Evolutionary conservation across 1,140 invertebrate genomes (phyloP), one percentile per base, ranked within the genome.

Genomic region (Antheraea pernyi): DNA sequence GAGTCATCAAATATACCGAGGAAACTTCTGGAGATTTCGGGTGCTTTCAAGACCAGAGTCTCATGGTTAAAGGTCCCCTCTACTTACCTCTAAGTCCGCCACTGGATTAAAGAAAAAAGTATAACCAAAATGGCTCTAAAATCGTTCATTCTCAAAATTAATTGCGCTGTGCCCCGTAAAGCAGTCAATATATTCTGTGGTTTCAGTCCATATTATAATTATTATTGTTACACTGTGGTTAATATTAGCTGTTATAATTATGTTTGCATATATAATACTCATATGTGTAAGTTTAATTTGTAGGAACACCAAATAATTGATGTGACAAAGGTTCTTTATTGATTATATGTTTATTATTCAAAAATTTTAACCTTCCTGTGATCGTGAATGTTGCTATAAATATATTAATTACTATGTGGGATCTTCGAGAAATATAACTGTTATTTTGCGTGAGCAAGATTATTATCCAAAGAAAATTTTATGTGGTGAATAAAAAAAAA

Each of bases 401-500:
- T 88, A 87, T 86, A 79, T 83, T 84, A 85, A 16, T 16, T 42
- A 42, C 84, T 87, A 88, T 81, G 80, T 85, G 83, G 79, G 71
- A 84, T 88, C 85, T 88, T 88, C 82, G 85, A 83, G 81, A 71
- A 81, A 86, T 77, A 83, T 80, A 84, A 83, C 80, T 89, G 89
- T 91, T 91, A 91, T 91, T 87, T 90, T 91, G 86, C 87, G 79
- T 81, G 79, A 85, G 84, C 89, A 88, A 91, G 83, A 90, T 84
- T 85, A 80, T 80, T 85, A 87, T 89, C 86, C 82, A 90, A 86
- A 82, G 80, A 88, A 89, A 86, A 88, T 85, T 89, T 90, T 92
- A 91, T 91, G 89, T 92, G 89, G 89, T 91, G 84, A 91, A 91
- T 91, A 92, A 89, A 88, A 82, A 30, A 90, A 89, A 81, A 88